phyloP scores from a whole-genome alignment of 2,888 invertebrate species.

The Tipula helvola region DNA sequence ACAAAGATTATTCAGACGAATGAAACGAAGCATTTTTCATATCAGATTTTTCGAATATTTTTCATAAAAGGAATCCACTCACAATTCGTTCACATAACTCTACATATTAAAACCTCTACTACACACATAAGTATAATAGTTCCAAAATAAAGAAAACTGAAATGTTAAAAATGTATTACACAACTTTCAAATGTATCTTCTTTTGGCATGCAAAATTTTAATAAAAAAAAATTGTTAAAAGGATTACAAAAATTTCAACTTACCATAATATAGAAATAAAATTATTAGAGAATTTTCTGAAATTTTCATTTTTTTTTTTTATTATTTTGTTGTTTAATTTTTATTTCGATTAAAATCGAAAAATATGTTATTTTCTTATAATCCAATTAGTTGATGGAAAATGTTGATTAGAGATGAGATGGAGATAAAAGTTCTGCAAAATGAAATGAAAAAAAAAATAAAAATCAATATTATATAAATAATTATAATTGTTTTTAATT shows the following conservation, averaged over 20 bases:
- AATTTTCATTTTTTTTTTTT: neutral
- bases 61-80: no score
- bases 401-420: neutral
- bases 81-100: no score
- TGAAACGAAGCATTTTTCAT: neutral
- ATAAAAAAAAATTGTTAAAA: neutral
- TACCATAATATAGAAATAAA: neutral
- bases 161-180: neutral
- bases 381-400: constrained; percentile 4
- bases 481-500: neutral
- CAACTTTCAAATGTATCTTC: neutral
- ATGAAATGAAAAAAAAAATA: neutral
- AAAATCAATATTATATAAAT: neutral
- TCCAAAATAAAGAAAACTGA: neutral
- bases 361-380: neutral
- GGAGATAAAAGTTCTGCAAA: neutral
- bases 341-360: neutral
- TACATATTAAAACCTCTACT: neutral
- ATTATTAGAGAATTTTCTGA: neutral
- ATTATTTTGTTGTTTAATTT: neutral
- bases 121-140: neutral
- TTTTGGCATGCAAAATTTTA: neutral
- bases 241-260: neutral
- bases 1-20: neutral
- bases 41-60: neutral